Conservation (phyloP, 37 sponge, comb jelly and placozoan species). For the Mnemiopsis leidyi region DNA sequence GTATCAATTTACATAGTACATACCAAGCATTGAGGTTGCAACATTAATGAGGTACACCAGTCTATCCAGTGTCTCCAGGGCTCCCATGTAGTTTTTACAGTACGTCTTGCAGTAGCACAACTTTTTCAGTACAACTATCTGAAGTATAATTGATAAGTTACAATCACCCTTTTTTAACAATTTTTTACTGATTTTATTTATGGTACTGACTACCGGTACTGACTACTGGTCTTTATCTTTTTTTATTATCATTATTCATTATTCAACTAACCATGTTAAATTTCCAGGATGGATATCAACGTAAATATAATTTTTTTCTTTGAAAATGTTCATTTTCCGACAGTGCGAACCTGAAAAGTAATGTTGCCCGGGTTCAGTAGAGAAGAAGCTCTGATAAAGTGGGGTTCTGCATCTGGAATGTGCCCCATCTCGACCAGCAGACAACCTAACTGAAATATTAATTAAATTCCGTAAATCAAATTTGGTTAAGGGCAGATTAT, state of each 20-base stretch:
- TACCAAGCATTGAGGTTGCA: background rate
- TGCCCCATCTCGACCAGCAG: conserved; percentile 45
- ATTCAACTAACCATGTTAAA: no score
- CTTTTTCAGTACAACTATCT: conserved; percentile 40
- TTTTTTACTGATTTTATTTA: no score
- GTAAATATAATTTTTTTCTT: no score
- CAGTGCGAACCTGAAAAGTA: conserved; percentile 59
- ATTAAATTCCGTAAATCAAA: no score
- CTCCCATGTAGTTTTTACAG: conserved; percentile 59
- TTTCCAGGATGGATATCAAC: no score
- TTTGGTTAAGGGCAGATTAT: no score
- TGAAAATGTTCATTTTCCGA: no score
- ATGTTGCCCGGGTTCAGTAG: conserved; percentile 45
- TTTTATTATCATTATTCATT: no score
- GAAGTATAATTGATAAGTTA: background rate
- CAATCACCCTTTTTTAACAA: no score
- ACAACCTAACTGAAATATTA: conserved; percentile 44
- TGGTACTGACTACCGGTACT: no score
- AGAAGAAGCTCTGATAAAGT: conserved; percentile 45
- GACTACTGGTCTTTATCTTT: no score
- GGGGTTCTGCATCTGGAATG: conserved; percentile 51
- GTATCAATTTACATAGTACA: no score
- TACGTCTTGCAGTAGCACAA: conserved; percentile 51
- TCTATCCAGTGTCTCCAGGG: conserved; percentile 24
- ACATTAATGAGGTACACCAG: conserved; percentile 51